Percentiles rank a stretch among this genome's conserved stretches.
Evolutionary conservation across 2,888 invertebrate genomes (phyloP).

Genomic region (Papilio elwesi): DNA sequence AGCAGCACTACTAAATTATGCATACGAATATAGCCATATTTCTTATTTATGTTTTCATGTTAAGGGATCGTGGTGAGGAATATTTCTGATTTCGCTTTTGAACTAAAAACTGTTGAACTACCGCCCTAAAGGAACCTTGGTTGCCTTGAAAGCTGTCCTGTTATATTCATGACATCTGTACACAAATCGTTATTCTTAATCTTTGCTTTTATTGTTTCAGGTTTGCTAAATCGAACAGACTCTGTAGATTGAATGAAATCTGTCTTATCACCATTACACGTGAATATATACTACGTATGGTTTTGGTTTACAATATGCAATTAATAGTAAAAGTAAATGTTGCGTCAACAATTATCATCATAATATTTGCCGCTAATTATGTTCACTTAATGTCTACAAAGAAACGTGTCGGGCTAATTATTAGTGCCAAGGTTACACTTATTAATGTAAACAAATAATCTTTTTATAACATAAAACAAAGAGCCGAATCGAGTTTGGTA

Average conservation of each 20-base stretch:
- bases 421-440: slow-evolving; percentile 57
- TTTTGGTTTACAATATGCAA: not conserved
- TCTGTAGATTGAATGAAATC: not conserved
- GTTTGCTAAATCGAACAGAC: not conserved
- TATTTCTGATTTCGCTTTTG: not conserved
- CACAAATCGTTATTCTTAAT: not conserved
- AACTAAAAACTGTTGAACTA: not conserved
- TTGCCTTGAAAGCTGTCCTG: not conserved
- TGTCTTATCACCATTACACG: too few species aligned
- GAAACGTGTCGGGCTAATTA: slow-evolving; percentile 25
- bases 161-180: not conserved
- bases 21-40: slow-evolving; percentile 13
- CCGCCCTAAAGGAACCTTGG: not conserved
- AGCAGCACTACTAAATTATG: slow-evolving; percentile 11
- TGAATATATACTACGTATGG: not conserved
- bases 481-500: slow-evolving; percentile 50
- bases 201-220: slow-evolving; percentile 2
- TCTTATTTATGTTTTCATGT: not conserved
- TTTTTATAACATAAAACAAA: slow-evolving; percentile 55
- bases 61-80: not conserved
- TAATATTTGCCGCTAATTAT: not conserved
- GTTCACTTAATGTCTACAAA: not conserved
- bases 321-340: not conserved
- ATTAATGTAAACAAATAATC: slow-evolving; percentile 53
- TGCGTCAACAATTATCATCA: slow-evolving; percentile 9